A percentile compares a stretch with the other conserved stretches of the same genome.
phyloP scores from a whole-genome alignment of 2,113 vertebrate genomes.

The Misgurnus mizolepis region DNA sequence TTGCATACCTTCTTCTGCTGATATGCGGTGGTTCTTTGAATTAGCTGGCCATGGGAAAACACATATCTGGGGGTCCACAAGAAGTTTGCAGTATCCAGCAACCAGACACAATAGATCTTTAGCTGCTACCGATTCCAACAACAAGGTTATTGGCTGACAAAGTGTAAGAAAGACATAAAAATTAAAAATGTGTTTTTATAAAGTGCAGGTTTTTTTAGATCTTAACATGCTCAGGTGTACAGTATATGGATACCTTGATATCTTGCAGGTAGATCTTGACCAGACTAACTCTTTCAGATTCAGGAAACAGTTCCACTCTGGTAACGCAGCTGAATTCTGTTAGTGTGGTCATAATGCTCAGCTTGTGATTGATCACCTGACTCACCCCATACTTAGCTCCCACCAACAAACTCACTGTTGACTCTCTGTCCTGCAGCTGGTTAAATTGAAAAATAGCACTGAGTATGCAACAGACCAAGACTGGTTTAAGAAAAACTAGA shows the following conservation, averaged over 20 bases:
- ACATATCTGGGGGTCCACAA: slow-evolving; percentile 78
- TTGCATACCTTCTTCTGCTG: slow-evolving; percentile 89
- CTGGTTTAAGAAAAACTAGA: background rate
- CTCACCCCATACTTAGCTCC: slow-evolving; percentile 92
- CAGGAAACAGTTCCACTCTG: slow-evolving; percentile 85
- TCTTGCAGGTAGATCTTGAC: slow-evolving; percentile 96
- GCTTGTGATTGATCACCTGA: slow-evolving; percentile 94
- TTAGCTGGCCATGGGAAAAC: slow-evolving; percentile 84
- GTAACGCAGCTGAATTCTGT: slow-evolving; percentile 91
- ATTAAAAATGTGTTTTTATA: background rate
- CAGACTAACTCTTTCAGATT: slow-evolving; percentile 90
- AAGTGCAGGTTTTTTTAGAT: background rate
- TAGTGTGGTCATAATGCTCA: slow-evolving; percentile 86
- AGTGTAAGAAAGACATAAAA: slow-evolving; percentile 33
- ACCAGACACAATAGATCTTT: slow-evolving; percentile 93
- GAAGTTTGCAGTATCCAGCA: slow-evolving; percentile 85
- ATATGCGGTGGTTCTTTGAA: slow-evolving; percentile 80
- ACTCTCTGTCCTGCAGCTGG: slow-evolving; percentile 95
- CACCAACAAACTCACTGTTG: slow-evolving; percentile 86
- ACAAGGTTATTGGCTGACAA: slow-evolving; percentile 84
- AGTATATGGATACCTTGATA: slow-evolving; percentile 80
- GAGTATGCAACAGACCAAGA: background rate
- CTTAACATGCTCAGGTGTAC: background rate
- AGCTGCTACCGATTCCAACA: slow-evolving; percentile 87
- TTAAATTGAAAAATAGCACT: background rate